These are phyloP conservation scores for Ooceraea biroi DNA, from an alignment of 1,140 invertebrate species.

Conservation along the genomic window DNA sequence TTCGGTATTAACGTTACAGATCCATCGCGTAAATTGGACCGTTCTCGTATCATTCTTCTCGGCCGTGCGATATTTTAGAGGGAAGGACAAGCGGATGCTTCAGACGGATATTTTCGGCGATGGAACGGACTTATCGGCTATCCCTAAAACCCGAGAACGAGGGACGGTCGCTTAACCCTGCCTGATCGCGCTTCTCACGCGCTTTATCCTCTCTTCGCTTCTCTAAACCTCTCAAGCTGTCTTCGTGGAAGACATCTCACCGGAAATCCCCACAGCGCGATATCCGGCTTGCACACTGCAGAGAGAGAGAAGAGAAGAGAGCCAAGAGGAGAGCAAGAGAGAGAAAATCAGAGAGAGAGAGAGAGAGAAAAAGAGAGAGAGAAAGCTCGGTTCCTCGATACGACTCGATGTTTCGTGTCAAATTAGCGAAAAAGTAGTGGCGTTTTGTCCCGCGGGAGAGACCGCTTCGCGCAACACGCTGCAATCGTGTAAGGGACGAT, in stretches of 20 bases:
- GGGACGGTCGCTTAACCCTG: conserved; percentile 37
- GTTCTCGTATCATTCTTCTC: conserved; percentile 2
- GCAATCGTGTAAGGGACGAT: conserved; percentile 71
- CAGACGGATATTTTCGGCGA: conserved; percentile 46
- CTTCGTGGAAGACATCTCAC: conserved; percentile 46
- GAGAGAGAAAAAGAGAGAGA: conserved; percentile 1
- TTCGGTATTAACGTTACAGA: neutral
- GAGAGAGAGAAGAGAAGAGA: neutral
- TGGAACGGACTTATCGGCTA: conserved; percentile 45
- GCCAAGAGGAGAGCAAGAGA: neutral
- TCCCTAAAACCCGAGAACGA: conserved; percentile 17
- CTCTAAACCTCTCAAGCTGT: conserved; percentile 61
- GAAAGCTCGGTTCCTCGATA: conserved; percentile 48
- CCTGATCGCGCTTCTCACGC: conserved; percentile 25
- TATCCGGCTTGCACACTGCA: conserved; percentile 44
- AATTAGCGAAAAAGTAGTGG: conserved; percentile 76
- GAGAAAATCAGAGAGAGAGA: neutral
- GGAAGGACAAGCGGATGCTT: neutral
- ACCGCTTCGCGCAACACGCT: conserved; percentile 67
- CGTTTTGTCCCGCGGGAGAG: conserved; percentile 68
- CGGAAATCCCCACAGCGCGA: conserved; percentile 65
- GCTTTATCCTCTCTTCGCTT: conserved; percentile 40
- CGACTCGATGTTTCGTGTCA: conserved; percentile 75
- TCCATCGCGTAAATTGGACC: neutral
- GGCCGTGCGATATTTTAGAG: neutral